Percentiles rank a stretch among this genome's conserved stretches.
Conservation (phyloP, 2,113 vertebrate genomes). For the Kryptolebias marmoratus region DNA sequence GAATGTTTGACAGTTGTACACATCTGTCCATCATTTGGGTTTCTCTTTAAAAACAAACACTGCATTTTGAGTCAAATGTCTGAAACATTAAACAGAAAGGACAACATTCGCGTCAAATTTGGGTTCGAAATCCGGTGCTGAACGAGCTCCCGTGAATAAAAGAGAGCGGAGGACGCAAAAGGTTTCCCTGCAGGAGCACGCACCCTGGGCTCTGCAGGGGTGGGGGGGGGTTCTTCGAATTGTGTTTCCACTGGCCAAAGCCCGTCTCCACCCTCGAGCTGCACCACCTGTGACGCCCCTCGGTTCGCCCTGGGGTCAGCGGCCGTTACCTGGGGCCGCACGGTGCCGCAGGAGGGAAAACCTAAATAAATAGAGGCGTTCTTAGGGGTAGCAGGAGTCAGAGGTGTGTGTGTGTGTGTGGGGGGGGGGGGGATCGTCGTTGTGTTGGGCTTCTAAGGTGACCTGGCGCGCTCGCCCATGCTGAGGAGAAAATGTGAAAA, state of each 20-base stretch:
- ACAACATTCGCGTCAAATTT: no score
- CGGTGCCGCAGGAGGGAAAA: conserved; percentile 67
- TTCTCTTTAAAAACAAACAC: no score
- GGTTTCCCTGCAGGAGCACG: background rate
- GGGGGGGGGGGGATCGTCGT: conserved; percentile 31
- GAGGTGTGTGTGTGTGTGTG: no score
- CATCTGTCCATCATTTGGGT: no score
- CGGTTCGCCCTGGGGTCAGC: conserved; percentile 67
- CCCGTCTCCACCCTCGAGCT: conserved; percentile 35
- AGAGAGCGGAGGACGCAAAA: background rate
- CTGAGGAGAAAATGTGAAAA: conserved; percentile 81
- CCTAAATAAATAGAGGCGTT: conserved; percentile 77
- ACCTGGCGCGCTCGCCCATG: conserved; percentile 58
- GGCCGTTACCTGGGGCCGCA: conserved; percentile 62
- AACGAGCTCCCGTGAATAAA: no score
- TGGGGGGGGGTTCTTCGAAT: conserved; percentile 26
- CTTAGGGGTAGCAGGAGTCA: conserved; percentile 61
- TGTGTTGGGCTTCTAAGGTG: conserved; percentile 62
- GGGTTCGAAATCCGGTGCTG: no score
- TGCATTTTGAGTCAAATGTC: no score
- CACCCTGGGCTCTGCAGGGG: background rate
- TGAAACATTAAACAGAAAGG: no score
- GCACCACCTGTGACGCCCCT: conserved; percentile 68
- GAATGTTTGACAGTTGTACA: no score
- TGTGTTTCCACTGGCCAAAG: conserved; percentile 41